These are phyloP conservation scores for Centruroides vittatus DNA, from an alignment of 1,140 invertebrate species.

Conservation along the genomic window DNA sequence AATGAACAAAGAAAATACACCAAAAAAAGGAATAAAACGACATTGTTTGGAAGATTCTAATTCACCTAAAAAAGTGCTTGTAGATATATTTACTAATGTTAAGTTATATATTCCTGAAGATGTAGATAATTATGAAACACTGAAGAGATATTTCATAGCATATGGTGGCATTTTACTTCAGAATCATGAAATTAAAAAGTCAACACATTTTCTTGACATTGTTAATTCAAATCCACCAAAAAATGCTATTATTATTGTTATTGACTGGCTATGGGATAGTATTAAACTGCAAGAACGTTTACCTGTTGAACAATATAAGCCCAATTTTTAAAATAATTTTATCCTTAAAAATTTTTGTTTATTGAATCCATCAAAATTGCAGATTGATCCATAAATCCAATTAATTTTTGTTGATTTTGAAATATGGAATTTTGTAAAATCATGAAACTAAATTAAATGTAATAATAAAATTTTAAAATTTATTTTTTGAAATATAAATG, in stretches of 20 bases:
- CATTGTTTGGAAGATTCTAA: not conserved
- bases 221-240: not conserved
- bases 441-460: too few species aligned
- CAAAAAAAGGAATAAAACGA: not conserved
- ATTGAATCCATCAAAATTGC: too few species aligned
- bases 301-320: not conserved
- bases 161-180: constrained; percentile 2
- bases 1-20: not conserved
- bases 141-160: constrained; percentile 12
- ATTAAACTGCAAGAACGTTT: constrained; percentile 5
- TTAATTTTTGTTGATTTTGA: too few species aligned
- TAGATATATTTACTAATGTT: constrained; percentile 7
- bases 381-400: too few species aligned
- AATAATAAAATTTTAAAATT: too few species aligned
- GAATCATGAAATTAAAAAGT: not conserved
- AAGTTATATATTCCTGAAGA: constrained; percentile 8
- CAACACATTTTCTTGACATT: constrained; percentile 2
- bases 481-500: too few species aligned
- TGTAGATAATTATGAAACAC: constrained; percentile 1
- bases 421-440: too few species aligned
- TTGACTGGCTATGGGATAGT: constrained; percentile 12
- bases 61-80: not conserved
- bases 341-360: too few species aligned
- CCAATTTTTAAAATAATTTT: not conserved
- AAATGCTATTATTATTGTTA: not conserved